phyloP scores from a whole-genome alignment of 1,140 invertebrate genomes.

The Drosophila teissieri region DNA sequence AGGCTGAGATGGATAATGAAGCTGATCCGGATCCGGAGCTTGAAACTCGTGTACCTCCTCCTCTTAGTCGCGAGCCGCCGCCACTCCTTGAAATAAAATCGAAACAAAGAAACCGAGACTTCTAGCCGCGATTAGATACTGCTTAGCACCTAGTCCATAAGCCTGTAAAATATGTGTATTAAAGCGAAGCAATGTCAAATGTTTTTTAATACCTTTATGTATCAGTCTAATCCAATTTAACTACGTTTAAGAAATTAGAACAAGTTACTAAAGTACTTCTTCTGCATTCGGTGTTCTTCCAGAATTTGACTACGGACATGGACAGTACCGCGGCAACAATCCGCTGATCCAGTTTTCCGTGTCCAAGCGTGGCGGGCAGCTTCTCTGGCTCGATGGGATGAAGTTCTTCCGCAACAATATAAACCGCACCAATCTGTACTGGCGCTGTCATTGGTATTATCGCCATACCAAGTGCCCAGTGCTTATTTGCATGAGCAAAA shows the following conservation, averaged over 20 bases:
- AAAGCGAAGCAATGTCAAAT: conserved; percentile 42
- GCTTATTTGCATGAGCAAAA: conserved; percentile 82
- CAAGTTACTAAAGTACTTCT: conserved; percentile 12
- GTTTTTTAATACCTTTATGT: conserved; percentile 34
- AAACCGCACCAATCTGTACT: conserved; percentile 80
- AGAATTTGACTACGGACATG: conserved; percentile 42
- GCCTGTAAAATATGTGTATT: conserved; percentile 57
- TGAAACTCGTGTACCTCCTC: background rate
- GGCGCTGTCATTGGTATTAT: conserved; percentile 84
- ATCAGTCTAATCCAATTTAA: background rate
- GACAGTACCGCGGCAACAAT: conserved; percentile 65
- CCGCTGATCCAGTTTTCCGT: conserved; percentile 77
- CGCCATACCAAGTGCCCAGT: conserved; percentile 78
- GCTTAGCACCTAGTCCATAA: conserved; percentile 48
- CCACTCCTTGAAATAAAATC: conserved; percentile 52
- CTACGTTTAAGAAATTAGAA: background rate
- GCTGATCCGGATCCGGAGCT: background rate
- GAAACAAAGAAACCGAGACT: conserved; percentile 37
- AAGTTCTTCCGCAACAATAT: conserved; percentile 83
- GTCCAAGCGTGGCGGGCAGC: conserved; percentile 77
- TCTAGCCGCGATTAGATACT: conserved; percentile 27
- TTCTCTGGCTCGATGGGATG: conserved; percentile 77
- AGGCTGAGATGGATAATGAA: conserved; percentile 7
- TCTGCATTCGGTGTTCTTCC: conserved; percentile 17
- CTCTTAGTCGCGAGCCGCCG: conserved; percentile 25